Percentiles rank a stretch among this genome's conserved stretches.
These are phyloP conservation scores for Halictus ligatus DNA, from an alignment of 2,888 invertebrate genomes.

Conservation along the genomic window DNA sequence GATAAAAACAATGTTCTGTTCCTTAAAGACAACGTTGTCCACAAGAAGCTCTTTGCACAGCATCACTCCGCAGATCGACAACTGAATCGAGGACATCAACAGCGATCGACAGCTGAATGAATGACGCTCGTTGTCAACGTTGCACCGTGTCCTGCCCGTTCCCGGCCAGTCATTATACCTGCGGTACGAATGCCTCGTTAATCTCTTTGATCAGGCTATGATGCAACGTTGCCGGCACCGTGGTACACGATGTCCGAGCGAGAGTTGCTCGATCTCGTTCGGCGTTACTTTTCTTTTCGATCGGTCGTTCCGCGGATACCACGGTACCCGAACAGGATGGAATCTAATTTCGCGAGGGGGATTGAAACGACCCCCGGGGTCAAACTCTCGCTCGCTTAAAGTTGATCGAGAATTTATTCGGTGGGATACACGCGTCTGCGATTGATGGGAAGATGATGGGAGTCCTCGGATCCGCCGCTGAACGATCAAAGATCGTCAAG, in stretches of 20 bases:
- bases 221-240: constrained; percentile 15
- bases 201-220: constrained; percentile 16
- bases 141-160: constrained; percentile 23
- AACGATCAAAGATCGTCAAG: background rate
- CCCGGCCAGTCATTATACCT: constrained; percentile 29
- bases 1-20: background rate
- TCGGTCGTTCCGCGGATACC: background rate
- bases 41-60: background rate
- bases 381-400: background rate
- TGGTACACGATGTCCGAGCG: constrained; percentile 9
- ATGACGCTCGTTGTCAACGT: constrained; percentile 40
- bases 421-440: background rate
- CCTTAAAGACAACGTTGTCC: background rate
- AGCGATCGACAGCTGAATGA: constrained; percentile 24
- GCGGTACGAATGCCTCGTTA: constrained; percentile 36
- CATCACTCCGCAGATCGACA: background rate
- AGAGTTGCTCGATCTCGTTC: constrained; percentile 19
- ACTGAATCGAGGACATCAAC: constrained; percentile 1
- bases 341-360: background rate
- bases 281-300: constrained; percentile 19
- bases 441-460: background rate
- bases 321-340: background rate
- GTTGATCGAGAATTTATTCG: background rate
- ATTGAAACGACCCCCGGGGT: background rate
- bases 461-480: background rate